Conservation (phyloP, 2,888 invertebrate genomes). For the Clitarchus hookeri region DNA sequence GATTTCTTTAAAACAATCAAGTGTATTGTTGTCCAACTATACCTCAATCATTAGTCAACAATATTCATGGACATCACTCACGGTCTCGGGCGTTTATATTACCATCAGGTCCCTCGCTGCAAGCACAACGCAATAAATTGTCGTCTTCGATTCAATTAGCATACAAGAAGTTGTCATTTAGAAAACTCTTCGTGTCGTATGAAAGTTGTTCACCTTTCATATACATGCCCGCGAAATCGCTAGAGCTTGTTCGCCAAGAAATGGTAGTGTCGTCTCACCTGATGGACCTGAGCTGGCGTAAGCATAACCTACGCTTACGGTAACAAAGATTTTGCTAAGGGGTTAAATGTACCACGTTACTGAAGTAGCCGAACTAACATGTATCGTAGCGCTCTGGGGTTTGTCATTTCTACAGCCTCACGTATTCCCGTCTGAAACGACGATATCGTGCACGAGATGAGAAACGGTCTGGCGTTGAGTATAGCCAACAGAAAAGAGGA, state of each 20-base stretch:
- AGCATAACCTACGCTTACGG: no score
- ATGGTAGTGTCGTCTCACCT: neutral
- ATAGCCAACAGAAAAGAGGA: no score
- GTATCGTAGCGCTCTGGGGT: no score
- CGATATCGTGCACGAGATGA: no score
- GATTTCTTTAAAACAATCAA: neutral
- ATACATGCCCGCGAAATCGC: neutral
- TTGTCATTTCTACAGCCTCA: no score
- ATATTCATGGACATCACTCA: neutral
- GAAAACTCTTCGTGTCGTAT: neutral
- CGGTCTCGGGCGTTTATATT: neutral
- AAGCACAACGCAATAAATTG: neutral
- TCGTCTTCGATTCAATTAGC: constrained; percentile 7
- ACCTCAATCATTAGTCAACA: constrained; percentile 4
- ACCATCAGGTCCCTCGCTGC: neutral
- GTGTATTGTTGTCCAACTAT: neutral
- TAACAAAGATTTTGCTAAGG: no score
- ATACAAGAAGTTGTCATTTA: neutral
- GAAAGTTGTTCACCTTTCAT: constrained; percentile 4
- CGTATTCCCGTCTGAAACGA: no score
- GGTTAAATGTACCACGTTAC: no score
- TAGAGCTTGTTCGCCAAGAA: neutral
- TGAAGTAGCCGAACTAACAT: no score
- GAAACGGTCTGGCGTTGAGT: no score
- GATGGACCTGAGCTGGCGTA: no score